These are phyloP conservation scores for Nowickia ferox DNA, from an alignment of 2,888 invertebrate species.

Conservation along the genomic window DNA sequence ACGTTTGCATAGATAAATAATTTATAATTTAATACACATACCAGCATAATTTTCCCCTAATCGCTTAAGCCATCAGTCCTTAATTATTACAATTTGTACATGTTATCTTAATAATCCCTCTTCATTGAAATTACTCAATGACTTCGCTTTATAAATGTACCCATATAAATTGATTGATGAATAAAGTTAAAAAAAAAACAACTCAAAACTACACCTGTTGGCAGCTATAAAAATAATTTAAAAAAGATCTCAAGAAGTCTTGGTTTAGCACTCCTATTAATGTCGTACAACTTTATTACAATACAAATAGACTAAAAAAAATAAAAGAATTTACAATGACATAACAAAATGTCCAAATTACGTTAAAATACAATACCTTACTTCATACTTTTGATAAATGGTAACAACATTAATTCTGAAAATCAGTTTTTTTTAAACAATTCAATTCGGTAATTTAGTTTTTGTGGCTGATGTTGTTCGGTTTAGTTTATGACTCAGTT, in stretches of 20 bases:
- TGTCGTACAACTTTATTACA: constrained; percentile 19
- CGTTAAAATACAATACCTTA: not conserved
- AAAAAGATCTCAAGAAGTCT: constrained; percentile 15
- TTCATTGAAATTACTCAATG: not conserved
- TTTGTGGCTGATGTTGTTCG: constrained; percentile 24
- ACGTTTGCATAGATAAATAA: too few relatives aligned
- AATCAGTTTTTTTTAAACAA: not conserved
- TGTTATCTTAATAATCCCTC: not conserved
- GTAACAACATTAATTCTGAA: constrained; percentile 27
- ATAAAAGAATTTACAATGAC: constrained; percentile 41
- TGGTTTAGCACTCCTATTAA: constrained; percentile 28
- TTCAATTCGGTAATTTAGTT: constrained; percentile 14
- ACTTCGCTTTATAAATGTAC: not conserved
- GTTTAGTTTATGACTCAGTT: constrained; percentile 55
- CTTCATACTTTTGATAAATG: constrained; percentile 9
- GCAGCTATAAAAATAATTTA: too few relatives aligned
- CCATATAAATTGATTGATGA: constrained; percentile 34
- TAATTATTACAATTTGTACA: constrained; percentile 7
- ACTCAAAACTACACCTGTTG: constrained; percentile 34
- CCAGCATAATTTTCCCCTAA: too few relatives aligned
- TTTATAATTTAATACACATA: too few relatives aligned
- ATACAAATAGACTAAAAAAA: constrained; percentile 47
- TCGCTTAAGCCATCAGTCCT: not conserved
- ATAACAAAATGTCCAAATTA: constrained; percentile 33
- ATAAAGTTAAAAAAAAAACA: not conserved